These are phyloP conservation scores for Halichoeres trimaculatus DNA, from an alignment of 2,113 vertebrate species.

Conservation along the genomic window DNA sequence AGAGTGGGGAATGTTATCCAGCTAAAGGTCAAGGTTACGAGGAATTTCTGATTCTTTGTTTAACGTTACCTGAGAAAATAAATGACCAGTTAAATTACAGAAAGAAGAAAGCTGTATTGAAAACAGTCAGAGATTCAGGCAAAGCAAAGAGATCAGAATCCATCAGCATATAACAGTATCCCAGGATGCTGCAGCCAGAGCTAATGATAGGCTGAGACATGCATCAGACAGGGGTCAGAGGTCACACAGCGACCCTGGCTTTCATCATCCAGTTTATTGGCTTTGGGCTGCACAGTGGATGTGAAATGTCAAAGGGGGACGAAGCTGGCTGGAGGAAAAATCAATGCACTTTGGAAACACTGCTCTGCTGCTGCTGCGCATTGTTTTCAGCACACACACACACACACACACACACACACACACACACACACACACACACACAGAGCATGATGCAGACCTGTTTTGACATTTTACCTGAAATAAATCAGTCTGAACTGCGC, in stretches of 20 bases:
- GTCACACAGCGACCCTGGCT: conserved; percentile 66
- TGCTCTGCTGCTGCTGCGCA: conserved; percentile 51
- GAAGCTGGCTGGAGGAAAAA: conserved; percentile 69
- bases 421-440: neutral
- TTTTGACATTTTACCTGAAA: conserved; percentile 68
- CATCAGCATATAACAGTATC: conserved; percentile 16
- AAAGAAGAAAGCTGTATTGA: neutral
- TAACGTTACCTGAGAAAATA: too few relatives aligned
- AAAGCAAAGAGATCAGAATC: conserved; percentile 8
- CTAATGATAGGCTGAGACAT: conserved; percentile 64
- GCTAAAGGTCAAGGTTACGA: too few relatives aligned
- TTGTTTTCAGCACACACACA: conserved; percentile 56
- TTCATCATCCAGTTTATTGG: conserved; percentile 68
- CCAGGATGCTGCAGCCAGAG: conserved; percentile 34
- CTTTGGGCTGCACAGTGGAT: conserved; percentile 62
- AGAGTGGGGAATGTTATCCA: too few relatives aligned
- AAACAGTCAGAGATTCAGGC: neutral
- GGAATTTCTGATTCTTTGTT: too few relatives aligned
- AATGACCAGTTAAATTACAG: neutral
- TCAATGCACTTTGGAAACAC: conserved; percentile 75
- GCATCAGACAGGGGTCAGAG: conserved; percentile 71
- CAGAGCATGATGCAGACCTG: conserved; percentile 33
- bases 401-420: conserved; percentile 11
- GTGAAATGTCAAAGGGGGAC: conserved; percentile 71
- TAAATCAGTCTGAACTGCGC: conserved; percentile 41